Evolutionary conservation across 2,888 invertebrate genomes (phyloP), one percentile per base, ranked within the genome.

Genomic region (Nymphalis urticae): DNA sequence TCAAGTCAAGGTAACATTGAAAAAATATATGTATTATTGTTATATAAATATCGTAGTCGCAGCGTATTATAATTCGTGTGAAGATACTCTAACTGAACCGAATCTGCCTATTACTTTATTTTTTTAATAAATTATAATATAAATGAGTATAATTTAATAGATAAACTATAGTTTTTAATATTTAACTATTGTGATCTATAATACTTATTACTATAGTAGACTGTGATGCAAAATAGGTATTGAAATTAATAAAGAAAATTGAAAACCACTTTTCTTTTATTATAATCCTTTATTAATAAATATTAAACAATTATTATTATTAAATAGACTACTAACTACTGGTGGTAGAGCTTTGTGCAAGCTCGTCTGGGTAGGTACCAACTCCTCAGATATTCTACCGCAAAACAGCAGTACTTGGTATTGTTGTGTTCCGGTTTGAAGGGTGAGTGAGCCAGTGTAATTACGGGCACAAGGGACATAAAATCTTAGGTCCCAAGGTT

Each of bases 31-130:
- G 10, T 51, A 19, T 19, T 0, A 24, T 13, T 24, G 24, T 21
- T 13, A 16, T 53, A 24, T 24, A 13, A 16, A 17, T 32, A 17
- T 32, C 16, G 10, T 42, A 54, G 6, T 48, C 80, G 80, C 79
- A 78, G 81, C 82, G 79, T 80, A 79, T 42, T n/a, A 54, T 9
- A 50, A 65, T 66, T 72, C 75, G 79, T 86, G 82, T 82, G 79
- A 66, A 74, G 73, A 69, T 64, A 74, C 77, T 77, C 75, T 71
- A 76, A 73, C 68, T 70, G 70, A 73, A 75, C 73, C 68, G 74
- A 78, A 74, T 84, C 80, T 82, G 83, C 81, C 83, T 82, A 83
- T 82, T 79, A 77, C 56, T 75, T 75, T 78, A 72, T 75, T 77
- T 75, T 73, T 75, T 73, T 75, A 75, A 74, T 77, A 75, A 73